These are phyloP conservation scores for Oreochromis spilurus DNA, from an alignment of 2,113 vertebrate genomes.

Conservation along the genomic window DNA sequence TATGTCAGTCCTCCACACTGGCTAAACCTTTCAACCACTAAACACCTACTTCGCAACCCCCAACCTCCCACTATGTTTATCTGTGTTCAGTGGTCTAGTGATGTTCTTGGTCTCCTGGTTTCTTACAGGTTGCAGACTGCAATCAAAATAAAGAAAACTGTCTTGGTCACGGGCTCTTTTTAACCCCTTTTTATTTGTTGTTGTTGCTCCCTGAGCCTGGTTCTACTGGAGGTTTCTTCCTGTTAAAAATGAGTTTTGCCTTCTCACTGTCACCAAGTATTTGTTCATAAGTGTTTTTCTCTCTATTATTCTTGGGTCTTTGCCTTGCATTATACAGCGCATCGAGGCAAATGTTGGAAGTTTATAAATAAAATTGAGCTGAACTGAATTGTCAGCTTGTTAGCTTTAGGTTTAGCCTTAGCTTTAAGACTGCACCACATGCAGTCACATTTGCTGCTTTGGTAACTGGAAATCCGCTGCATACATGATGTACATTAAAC, in stretches of 20 bases:
- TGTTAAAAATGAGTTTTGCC: not conserved
- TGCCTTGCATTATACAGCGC: not conserved
- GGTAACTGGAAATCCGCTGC: not conserved
- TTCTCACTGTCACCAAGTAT: fast-evolving
- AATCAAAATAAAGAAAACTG: not conserved
- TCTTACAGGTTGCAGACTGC: not conserved
- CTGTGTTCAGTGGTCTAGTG: not conserved
- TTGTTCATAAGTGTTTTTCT: not conserved
- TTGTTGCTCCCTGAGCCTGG: not conserved
- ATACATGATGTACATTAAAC: not conserved
- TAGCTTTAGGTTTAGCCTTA: not conserved
- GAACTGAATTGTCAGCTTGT: not conserved
- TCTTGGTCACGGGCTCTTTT: not conserved
- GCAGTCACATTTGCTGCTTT: not conserved
- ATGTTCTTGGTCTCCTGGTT: not conserved
- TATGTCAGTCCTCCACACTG: not conserved
- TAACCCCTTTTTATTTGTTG: not conserved
- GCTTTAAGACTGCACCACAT: not conserved
- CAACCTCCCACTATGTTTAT: not conserved
- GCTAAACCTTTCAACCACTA: not conserved
- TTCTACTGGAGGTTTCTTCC: not conserved
- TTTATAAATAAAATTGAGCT: not conserved
- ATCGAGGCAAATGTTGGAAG: not conserved
- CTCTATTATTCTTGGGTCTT: not conserved
- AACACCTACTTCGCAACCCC: not conserved